Conservation (phyloP, 2,113 vertebrate species). For the Lutjanus erythropterus region DNA sequence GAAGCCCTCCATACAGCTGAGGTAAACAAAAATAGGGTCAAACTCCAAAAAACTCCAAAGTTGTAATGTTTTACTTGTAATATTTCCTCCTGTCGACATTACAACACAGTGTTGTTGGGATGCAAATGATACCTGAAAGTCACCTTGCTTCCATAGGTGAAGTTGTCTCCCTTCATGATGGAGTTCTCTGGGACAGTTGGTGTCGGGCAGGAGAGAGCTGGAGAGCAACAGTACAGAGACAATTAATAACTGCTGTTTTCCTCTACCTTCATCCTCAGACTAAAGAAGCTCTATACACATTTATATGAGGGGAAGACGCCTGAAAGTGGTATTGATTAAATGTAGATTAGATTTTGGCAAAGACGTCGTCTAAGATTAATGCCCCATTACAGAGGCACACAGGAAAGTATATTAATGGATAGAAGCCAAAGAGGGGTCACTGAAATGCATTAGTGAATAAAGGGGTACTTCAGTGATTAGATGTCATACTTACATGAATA, state of each 20-base stretch:
- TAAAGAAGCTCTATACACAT: not conserved
- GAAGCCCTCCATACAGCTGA: slow-evolving; percentile 92
- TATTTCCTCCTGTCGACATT: not conserved
- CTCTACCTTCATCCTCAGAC: not conserved
- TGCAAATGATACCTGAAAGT: slow-evolving; percentile 91
- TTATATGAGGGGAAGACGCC: not conserved
- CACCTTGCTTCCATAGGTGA: slow-evolving; percentile 93
- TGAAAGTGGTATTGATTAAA: not conserved
- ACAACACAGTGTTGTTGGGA: slow-evolving; percentile 31
- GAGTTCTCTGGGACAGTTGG: slow-evolving; percentile 89
- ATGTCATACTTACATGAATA: not conserved
- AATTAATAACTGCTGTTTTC: not conserved
- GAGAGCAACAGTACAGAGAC: slow-evolving; percentile 27
- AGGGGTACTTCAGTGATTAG: not conserved
- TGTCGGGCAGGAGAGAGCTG: slow-evolving; percentile 91
- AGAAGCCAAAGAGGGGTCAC: slow-evolving; percentile 3
- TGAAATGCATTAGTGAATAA: not conserved
- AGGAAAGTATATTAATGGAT: slow-evolving; percentile 4
- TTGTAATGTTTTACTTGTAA: not conserved
- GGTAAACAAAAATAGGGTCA: slow-evolving; percentile 17
- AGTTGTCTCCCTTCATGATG: slow-evolving; percentile 87
- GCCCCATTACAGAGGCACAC: not conserved
- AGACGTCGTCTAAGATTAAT: not conserved
- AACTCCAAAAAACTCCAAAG: not conserved
- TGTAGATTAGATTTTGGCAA: slow-evolving; percentile 12